Evolutionary conservation across 2,797 vertebrate species (phyloP).

Genomic region (Rachycentron canadum): DNA sequence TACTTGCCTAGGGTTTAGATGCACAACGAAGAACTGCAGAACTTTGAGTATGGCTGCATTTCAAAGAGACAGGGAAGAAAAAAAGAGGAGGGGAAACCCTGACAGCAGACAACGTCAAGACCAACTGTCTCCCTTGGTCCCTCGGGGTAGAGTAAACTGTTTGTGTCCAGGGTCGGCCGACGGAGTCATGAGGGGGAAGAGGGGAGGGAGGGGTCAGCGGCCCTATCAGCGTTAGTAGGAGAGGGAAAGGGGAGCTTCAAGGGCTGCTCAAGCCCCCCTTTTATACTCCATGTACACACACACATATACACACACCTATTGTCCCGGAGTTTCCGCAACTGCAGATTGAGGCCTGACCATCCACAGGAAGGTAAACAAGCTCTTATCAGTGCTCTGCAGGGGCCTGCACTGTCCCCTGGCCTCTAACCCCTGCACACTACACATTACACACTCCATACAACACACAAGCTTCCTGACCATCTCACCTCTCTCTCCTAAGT

Average conservation of each 20-base stretch:
- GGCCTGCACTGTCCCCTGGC: conserved; percentile 88
- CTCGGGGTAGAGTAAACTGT: conserved; percentile 74
- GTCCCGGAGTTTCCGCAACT: conserved; percentile 88
- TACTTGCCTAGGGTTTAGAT: conserved; percentile 34
- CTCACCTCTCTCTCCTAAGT: conserved; percentile 64
- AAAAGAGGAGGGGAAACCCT: conserved; percentile 53
- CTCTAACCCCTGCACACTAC: conserved; percentile 79
- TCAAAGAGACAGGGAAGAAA: conserved; percentile 15
- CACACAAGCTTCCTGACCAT: conserved; percentile 71
- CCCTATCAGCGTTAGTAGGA: conserved; percentile 64
- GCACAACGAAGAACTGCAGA: conserved; percentile 34
- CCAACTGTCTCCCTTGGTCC: conserved; percentile 71
- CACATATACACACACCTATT: conserved; percentile 87
- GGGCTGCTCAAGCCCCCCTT: conserved; percentile 72
- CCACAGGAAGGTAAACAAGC: conserved; percentile 94
- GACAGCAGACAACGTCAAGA: conserved; percentile 70
- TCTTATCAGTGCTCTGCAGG: conserved; percentile 92
- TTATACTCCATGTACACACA: conserved; percentile 57
- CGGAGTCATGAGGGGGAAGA: conserved; percentile 57
- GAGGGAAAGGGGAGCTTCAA: conserved; percentile 75
- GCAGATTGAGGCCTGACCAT: conserved; percentile 88
- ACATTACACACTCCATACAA: conserved; percentile 67
- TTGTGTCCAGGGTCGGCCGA: conserved; percentile 74
- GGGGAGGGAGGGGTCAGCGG: conserved; percentile 61
- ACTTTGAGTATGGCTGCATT: conserved; percentile 24